Conservation (phyloP, 1,140 invertebrate species). For the Aphaenogaster ashmeadi region DNA sequence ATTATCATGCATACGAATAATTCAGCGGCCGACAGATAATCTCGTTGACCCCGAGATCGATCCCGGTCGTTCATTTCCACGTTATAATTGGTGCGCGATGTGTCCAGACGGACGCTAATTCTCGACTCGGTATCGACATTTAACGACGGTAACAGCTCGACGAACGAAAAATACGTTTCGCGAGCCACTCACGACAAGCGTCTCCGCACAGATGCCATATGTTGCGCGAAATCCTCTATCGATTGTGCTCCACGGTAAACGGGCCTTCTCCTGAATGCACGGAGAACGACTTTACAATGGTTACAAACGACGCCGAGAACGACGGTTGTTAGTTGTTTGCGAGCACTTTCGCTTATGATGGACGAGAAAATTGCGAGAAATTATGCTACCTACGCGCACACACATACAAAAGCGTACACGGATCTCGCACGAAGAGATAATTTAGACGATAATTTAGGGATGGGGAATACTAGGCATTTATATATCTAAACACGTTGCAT, state of each 20-base stretch:
- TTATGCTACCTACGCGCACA: background rate
- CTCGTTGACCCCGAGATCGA: conserved; percentile 43
- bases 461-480: background rate
- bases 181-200: background rate
- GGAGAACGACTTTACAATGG: conserved; percentile 32
- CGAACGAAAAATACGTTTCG: conserved; percentile 3
- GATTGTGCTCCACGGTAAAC: conserved; percentile 18
- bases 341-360: conserved; percentile 28
- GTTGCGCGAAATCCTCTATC: conserved; percentile 9
- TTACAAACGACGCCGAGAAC: background rate
- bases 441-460: conserved; percentile 29
- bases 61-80: background rate
- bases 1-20: conserved; percentile 42
- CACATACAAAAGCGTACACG: background rate
- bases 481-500: background rate
- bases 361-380: background rate
- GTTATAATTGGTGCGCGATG: conserved; percentile 23
- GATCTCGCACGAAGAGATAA: conserved; percentile 26
- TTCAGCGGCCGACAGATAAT: conserved; percentile 47
- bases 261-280: background rate
- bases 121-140: background rate
- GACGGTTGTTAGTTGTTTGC: conserved; percentile 4
- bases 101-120: conserved; percentile 18
- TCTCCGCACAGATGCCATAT: background rate
- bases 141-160: background rate